Percentiles rank a stretch among this genome's conserved stretches.
phyloP scores from a whole-genome alignment of 2,113 vertebrate genomes.

The Peromyscus polionotus region DNA sequence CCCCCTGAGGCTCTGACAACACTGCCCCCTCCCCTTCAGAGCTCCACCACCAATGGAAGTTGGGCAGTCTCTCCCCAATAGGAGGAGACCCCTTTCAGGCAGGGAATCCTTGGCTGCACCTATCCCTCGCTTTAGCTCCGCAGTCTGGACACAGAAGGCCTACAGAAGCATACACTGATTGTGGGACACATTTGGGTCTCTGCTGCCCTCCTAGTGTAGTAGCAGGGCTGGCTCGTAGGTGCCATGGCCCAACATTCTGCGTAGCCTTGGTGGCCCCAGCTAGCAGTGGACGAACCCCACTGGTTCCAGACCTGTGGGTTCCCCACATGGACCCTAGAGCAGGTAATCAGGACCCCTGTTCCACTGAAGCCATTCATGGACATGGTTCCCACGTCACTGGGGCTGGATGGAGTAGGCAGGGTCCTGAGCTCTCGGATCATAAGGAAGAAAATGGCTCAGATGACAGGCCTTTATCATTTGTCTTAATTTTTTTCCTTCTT shows the following conservation, averaged over 20 bases:
- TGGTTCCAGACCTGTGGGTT: background rate
- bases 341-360: too few species aligned
- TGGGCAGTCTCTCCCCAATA: background rate
- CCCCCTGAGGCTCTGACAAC: background rate
- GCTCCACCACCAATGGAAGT: background rate
- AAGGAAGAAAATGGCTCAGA: background rate
- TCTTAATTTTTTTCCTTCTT: background rate
- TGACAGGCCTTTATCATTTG: background rate
- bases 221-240: background rate
- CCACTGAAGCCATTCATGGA: background rate
- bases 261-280: background rate
- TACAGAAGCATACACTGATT: fast-evolving
- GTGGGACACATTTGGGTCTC: background rate
- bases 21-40: too few species aligned
- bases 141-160: background rate
- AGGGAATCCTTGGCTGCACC: background rate
- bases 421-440: background rate
- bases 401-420: background rate
- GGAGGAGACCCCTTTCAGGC: background rate
- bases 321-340: fast-evolving
- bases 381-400: background rate
- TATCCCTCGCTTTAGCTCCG: background rate
- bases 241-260: fast-evolving
- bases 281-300: background rate
- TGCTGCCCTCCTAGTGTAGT: background rate